A percentile compares a stretch with the other conserved stretches of the same genome.
These are phyloP conservation scores for Salvator merianae DNA, from an alignment of 2,113 vertebrate species.

Conservation along the genomic window DNA sequence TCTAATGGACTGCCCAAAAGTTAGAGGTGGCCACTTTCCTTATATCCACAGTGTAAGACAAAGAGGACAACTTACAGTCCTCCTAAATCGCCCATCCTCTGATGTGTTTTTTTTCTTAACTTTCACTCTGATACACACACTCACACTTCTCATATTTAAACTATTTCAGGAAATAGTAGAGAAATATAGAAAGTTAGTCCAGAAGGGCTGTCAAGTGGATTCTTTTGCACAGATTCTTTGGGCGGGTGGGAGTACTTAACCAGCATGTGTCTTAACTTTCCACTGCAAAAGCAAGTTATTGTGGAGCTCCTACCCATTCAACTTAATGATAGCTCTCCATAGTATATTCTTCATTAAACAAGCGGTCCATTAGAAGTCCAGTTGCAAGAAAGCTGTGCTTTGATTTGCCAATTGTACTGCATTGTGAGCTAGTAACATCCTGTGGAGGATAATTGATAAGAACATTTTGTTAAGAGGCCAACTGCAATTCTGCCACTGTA, in stretches of 20 bases:
- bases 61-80: background rate
- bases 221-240: background rate
- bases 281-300: background rate
- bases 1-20: background rate
- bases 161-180: background rate
- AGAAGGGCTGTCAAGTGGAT: background rate
- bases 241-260: background rate
- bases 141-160: background rate
- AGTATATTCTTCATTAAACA: background rate
- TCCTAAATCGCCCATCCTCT: fast-evolving
- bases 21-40: too few species aligned
- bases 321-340: background rate
- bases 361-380: background rate
- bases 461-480: constrained; percentile 33
- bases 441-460: background rate
- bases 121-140: background rate
- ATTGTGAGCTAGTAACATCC: background rate
- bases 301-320: background rate
- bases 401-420: constrained; percentile 13
- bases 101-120: too few species aligned
- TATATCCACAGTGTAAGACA: too few species aligned
- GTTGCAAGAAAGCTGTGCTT: background rate
- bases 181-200: background rate
- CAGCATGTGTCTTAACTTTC: constrained; percentile 5
- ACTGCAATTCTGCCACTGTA: background rate